Conservation (phyloP, 2,888 invertebrate genomes). For the Arrhopalites spinosus region DNA sequence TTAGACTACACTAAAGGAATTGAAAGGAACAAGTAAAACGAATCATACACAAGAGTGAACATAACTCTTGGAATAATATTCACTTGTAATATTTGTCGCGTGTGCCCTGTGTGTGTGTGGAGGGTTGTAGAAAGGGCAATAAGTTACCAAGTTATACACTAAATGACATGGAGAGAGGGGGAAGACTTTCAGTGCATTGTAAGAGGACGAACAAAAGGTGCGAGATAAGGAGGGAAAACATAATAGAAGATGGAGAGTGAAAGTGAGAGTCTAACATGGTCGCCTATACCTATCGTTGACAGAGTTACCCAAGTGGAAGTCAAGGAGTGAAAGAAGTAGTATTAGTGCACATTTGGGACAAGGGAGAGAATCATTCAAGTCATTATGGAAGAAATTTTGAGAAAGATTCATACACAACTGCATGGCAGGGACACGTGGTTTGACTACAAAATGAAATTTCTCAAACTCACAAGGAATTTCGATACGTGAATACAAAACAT, state of each 20-base stretch:
- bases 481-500: neutral
- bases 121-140: no score
- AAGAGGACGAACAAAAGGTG: no score
- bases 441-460: neutral
- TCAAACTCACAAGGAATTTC: neutral
- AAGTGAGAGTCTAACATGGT: neutral
- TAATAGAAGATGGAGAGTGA: neutral
- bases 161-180: neutral
- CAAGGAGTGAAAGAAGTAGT: conserved; percentile 6
- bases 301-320: conserved; percentile 2
- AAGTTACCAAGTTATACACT: neutral
- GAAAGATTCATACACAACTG: neutral
- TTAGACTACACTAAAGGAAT: no score
- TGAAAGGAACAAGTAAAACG: no score
- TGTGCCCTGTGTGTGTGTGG: no score
- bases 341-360: conserved; percentile 10
- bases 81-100: no score
- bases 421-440: neutral
- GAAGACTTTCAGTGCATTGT: neutral
- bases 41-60: no score
- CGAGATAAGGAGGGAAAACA: neutral
- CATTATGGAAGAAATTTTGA: conserved; percentile 10
- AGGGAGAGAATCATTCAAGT: neutral
- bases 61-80: no score
- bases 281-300: neutral